Base-by-base conservation (phyloP, 2,888 invertebrate species). In the Drosophila hamatofila region DNA sequence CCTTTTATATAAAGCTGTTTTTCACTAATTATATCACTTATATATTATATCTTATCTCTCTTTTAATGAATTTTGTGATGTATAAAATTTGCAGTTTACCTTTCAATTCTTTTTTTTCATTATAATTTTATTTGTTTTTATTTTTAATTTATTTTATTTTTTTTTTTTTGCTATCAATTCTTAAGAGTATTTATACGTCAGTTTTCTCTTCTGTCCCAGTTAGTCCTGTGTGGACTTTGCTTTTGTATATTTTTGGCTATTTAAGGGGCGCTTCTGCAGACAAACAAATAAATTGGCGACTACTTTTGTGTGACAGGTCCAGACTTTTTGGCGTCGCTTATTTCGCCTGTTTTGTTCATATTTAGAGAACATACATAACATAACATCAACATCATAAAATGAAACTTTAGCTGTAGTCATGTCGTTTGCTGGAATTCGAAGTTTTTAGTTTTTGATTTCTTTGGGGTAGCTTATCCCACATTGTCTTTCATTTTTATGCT, bases 311-410 rank as follows among this genome's bases (percentile, higher is more conserved):
- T 54, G 78, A 72, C 73, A 79, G 73, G 80, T 88, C 81, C 91
- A 90, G 90, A 90, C 91, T 76, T 90, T 71, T 87, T 84, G 90
- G 90, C 90, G 90, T 76, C 90, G 60, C 63, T 37, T 41, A 9
- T 30, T n/a, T 61, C 62, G 55, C 48, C 72, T 60, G 71, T 74
- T 76, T 71, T 72, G 63, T 59, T 58, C 72, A 69, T 83, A 79
- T 79, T 84, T 83, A 69, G 80, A 63, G 65, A 74, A 69, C 72
- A 75, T 72, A 72, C 52, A 72, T 16, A 12, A 25, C 41, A 55
- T 30, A 65, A 46, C 46, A 54, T 66, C 33, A 33, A 64, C 72
- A 76, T 78, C 81, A 81, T 87, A 89, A 87, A 87, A 79, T 51
- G 70, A 52, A 68, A 81, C 61, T 84, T 75, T 73, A 61, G 61